Evolutionary conservation across 1,140 invertebrate genomes (phyloP), one percentile per base, ranked within the genome.

Genomic region (Theocolax elegans): DNA sequence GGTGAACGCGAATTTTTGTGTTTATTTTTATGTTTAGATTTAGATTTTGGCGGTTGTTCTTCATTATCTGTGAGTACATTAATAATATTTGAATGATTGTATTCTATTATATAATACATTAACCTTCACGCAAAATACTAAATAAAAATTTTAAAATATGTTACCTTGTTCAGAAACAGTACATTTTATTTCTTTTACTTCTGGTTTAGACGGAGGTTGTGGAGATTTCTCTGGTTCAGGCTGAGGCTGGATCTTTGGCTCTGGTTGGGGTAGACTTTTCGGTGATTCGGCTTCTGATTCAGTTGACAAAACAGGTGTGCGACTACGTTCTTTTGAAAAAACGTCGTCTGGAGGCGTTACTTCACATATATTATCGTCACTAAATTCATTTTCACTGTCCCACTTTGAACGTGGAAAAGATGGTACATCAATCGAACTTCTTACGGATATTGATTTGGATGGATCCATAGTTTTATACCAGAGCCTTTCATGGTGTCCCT

Each of bases 371-470:
- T 71, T 64, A 38, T 79, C 78, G 17, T 72, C 70, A 23, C 56
- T 72, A n/a, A 63, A 53, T 46, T 66, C 63, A 29, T 72, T 72
- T 62, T 84, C 84, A 23, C 83, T 85, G n/a, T 86, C 85, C 85
- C 85, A 86, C 40, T 81, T 85, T 21, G 83, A 85, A 51, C 78
- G 83, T 8, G 82, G 81, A 42, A 80, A 73, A 75, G n/a, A 79
- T 49, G 19, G 77, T 23, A 64, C 71, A 67, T 68, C 75, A 67
- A 60, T 54, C 2, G 44, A 75, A 54, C 15, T 54, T 13, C 64
- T 66, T 29, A 62, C 42, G 27, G 12, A 35, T 27, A 72, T 67
- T 51, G 69, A 31, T 59, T 78, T 79, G 1, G 74, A 66, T n/a
- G 75, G 65, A 67, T 77, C 76, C 17, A 72, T 23, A 2, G 75